Evolutionary conservation across 1,140 invertebrate species (phyloP), one percentile per base, ranked within the genome.

Genomic region (Trichonephila clavata): DNA sequence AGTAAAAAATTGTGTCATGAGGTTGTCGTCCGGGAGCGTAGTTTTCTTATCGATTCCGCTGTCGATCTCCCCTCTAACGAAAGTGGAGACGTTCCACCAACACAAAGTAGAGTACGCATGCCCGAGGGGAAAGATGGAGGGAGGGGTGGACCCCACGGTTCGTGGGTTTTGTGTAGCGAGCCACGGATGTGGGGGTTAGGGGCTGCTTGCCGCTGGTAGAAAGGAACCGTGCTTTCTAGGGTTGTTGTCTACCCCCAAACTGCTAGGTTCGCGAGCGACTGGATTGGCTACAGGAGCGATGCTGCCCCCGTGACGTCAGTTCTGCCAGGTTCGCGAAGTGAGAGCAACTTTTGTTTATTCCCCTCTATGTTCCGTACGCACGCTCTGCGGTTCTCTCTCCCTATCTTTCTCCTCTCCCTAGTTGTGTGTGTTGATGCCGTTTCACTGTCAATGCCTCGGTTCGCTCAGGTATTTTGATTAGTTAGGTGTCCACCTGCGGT

Each of bases 1-100:
- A 90, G 57, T 77, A 77, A 77, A 77, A 77, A 90, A 80, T 90
- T 77, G 88, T 90, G 88, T 90, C 88, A 90, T 27, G 68, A 90
- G 88, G 88, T 90, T 90, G 88, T 80, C 88, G 88, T 80, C 88
- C 88, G 68, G 50, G 57, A 80, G 16, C 43, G 27, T 32, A 59
- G 50, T 88, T 90, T 90, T 80, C 88, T 90, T 90, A 90, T 90
- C 88, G 88, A 90, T 90, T 80, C 88, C 68, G n/a, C 88, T 86
- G 24, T 68, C 50, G 18, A 57, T 32, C 68, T 77, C 88, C 88
- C 88, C 88, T 90, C 71, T 50, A n/a, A 2, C 24, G 21, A 16
- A 20, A 90, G 71, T 90, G 68, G 88, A 80, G 68, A 39, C 88
- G 88, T 60, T 90, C 88, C 88, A 80, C 32, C 16, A 80, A 88